Evolutionary conservation across 2,888 invertebrate genomes (phyloP), one percentile per base, ranked within the genome.

Genomic region (Rugalucina vietnamica): DNA sequence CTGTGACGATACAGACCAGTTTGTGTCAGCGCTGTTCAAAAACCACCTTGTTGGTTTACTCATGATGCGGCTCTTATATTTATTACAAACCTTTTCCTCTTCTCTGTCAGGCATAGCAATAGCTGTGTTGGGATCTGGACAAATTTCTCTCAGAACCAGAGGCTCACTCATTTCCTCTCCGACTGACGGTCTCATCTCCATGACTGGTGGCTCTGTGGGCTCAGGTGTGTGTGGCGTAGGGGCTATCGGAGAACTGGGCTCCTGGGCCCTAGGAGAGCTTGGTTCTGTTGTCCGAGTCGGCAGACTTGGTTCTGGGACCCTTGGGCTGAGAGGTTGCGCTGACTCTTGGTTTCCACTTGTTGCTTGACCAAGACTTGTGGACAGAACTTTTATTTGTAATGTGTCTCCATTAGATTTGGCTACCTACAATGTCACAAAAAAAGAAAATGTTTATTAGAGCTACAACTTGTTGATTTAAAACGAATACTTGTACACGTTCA

Each of bases 91-190:
- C 60, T 24, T 60, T 14, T 60, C 60, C 10, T 60, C 60, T 5
- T n/a, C 29, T 60, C 3, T 60, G 29, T 60, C 60, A 27, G 70
- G 70, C 70, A 70, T 70, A n/a, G 70, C 37, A 36, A 70, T 70
- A 21, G 70, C 70, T 21, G 70, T 49, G 50, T n/a, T 21, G 1
- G 80, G 80, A 29, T 84, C 84, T 12, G 84, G 84, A 60, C 84
- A 84, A 21, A 84, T 80, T 29, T 84, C 80, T 8, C 84, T 43
- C 18, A 84, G 57, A 4, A 37, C 76, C n/a, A 84, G 49, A 0
- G 80, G 76, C 54, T 79, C 84, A 39, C 39, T 39, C 27, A 70
- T 3, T 39, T 70, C 37, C 36, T 39, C 70, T 36, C n/a, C n/a
- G 10, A 18, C 36, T 4, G 12, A 14, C 5, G 70, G 36, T 10